phyloP scores from a whole-genome alignment of 2,113 vertebrate species.

The Pardalotus punctatus region DNA sequence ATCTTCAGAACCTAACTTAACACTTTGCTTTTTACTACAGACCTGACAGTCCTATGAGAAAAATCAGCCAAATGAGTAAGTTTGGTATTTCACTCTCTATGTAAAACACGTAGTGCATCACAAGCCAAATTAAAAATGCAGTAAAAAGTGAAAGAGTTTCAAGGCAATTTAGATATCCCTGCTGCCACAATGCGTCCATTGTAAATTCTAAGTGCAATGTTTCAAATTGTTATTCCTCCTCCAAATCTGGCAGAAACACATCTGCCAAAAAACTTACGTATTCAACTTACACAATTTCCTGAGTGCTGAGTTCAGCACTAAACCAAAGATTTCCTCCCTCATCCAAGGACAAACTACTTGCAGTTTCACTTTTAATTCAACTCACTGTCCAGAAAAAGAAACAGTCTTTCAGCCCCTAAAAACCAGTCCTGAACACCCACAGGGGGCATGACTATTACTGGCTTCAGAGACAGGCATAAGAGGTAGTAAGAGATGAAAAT shows the following conservation, averaged over 20 bases:
- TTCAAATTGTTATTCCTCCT: not conserved
- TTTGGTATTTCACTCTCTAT: not conserved
- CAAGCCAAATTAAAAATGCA: not conserved
- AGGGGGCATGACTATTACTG: not conserved
- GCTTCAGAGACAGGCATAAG: not conserved
- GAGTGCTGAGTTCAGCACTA: not conserved
- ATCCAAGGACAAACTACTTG: not conserved
- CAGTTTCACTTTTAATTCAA: not conserved
- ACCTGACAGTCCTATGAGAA: not conserved
- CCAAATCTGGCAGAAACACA: not conserved
- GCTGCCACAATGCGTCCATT: not conserved
- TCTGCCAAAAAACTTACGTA: not conserved
- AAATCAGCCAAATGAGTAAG: not conserved
- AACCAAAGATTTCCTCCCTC: not conserved
- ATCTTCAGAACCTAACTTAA: not conserved
- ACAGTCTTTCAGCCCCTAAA: not conserved
- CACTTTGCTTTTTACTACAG: not conserved
- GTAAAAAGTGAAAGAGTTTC: not conserved
- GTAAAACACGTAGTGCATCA: not conserved
- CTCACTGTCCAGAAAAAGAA: not conserved
- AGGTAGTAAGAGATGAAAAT: constrained; percentile 14
- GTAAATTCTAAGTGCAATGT: not conserved
- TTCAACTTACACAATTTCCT: not conserved
- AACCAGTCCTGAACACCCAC: not conserved
- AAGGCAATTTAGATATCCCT: not conserved